These are phyloP conservation scores for Drusus annulatus DNA, from an alignment of 1,140 invertebrate species.

Conservation along the genomic window DNA sequence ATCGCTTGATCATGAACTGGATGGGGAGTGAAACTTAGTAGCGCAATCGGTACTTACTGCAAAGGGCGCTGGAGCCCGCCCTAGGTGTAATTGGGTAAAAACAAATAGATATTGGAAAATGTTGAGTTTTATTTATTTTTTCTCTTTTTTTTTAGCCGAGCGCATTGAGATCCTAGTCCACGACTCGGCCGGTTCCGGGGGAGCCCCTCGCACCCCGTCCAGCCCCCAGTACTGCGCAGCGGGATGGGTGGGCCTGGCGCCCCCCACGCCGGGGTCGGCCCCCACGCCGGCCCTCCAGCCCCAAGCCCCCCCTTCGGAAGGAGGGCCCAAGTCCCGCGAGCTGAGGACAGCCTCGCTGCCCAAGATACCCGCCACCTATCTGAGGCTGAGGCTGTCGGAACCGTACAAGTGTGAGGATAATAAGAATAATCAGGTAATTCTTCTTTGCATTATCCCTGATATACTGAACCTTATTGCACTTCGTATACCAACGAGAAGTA, in stretches of 20 bases:
- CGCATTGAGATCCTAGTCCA: constrained; percentile 55
- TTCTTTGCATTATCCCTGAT: no score
- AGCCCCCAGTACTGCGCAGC: constrained; percentile 78
- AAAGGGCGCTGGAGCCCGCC: no score
- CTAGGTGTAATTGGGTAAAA: no score
- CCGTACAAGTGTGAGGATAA: constrained; percentile 74
- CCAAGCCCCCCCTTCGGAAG: constrained; percentile 72
- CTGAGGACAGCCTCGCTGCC: constrained; percentile 88
- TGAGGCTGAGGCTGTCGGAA: constrained; percentile 88
- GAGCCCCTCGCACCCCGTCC: constrained; percentile 64
- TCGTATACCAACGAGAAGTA: no score
- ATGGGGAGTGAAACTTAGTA: no score
- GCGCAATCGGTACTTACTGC: no score
- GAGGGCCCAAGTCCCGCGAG: constrained; percentile 87
- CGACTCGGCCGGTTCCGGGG: constrained; percentile 59
- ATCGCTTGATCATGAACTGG: no score
- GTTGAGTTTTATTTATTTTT: no score
- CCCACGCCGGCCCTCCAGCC: constrained; percentile 78
- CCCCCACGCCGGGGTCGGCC: constrained; percentile 62
- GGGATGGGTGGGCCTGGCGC: constrained; percentile 85
- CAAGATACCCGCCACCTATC: constrained; percentile 83
- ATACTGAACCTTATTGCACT: no score
- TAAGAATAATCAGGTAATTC: constrained; percentile 40
- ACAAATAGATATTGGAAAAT: no score
- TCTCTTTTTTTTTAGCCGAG: constrained; percentile 43